Percentiles rank a stretch among this genome's conserved stretches.
Evolutionary conservation across 2,113 vertebrate genomes (phyloP).

Genomic region (Myocastor coypus): DNA sequence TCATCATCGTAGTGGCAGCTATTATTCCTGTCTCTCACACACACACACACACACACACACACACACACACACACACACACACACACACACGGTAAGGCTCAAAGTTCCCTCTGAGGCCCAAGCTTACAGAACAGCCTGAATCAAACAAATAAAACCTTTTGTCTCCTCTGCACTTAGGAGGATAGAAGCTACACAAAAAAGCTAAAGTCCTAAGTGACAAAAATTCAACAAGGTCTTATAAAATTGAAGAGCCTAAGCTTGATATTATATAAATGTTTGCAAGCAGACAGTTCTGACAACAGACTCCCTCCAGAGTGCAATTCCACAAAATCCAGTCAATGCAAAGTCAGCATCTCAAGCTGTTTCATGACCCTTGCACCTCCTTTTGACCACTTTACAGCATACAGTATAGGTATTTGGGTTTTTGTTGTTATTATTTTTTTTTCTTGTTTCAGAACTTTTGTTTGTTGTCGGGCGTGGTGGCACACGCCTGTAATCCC

Average conservation of each 20-base stretch:
- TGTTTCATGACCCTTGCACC: not conserved
- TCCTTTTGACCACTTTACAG: conserved; percentile 22
- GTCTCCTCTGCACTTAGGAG: not conserved
- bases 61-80: not conserved
- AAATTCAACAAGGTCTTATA: conserved; percentile 34
- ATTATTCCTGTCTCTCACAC: not conserved
- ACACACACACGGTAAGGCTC: not conserved
- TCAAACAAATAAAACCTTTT: not conserved
- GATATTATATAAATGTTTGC: conserved; percentile 45
- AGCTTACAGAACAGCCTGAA: not conserved
- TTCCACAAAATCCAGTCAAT: conserved; percentile 41
- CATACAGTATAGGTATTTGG: not conserved
- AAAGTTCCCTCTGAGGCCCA: not conserved
- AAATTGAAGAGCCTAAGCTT: conserved; percentile 38
- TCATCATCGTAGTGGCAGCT: not conserved
- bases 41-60: not conserved
- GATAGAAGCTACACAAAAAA: conserved; percentile 16
- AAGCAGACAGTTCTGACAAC: conserved; percentile 57
- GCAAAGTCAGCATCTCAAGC: not conserved
- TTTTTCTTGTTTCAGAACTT: too few species aligned
- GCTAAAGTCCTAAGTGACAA: not conserved
- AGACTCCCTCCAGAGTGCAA: not conserved
- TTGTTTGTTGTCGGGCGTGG: too few species aligned
- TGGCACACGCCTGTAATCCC: too few species aligned
- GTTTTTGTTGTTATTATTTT: not conserved